phyloP scores from a whole-genome alignment of 2,888 invertebrate genomes.

The Sarcophaga caerulescens region DNA sequence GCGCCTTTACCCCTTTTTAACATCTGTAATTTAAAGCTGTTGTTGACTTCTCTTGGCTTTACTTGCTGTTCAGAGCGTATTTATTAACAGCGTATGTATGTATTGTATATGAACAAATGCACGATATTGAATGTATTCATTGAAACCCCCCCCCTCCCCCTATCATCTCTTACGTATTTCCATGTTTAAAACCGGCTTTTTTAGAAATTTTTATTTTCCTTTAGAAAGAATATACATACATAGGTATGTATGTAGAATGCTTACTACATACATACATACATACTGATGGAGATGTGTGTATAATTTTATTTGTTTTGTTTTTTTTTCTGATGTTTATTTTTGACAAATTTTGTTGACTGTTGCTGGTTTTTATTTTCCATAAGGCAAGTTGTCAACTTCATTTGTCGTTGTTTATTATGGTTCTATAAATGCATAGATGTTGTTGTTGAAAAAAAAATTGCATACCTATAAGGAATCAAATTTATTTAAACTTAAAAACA shows the following conservation, averaged over 20 bases:
- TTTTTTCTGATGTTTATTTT: too few species aligned
- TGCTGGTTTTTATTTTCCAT: background rate
- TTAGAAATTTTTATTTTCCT: background rate
- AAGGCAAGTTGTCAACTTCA: background rate
- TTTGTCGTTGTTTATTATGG: background rate
- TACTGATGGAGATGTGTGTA: too few species aligned
- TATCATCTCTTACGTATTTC: background rate
- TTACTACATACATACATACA: background rate
- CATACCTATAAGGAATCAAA: background rate
- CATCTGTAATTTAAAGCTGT: too few species aligned
- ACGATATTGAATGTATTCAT: background rate
- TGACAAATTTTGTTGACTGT: too few species aligned
- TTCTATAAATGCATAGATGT: background rate
- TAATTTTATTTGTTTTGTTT: too few species aligned
- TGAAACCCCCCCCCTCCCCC: background rate
- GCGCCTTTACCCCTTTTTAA: background rate
- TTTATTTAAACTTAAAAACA: too few species aligned
- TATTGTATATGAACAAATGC: too few species aligned
- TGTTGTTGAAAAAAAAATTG: too few species aligned
- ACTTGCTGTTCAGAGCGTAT: too few species aligned
- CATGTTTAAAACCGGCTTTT: constrained; percentile 40
- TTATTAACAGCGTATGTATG: too few species aligned
- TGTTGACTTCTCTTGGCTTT: background rate
- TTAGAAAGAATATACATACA: background rate
- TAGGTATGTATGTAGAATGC: background rate